Base-by-base conservation (phyloP, 2,888 invertebrate species). In the Caenorhabditis zanzibari region DNA sequence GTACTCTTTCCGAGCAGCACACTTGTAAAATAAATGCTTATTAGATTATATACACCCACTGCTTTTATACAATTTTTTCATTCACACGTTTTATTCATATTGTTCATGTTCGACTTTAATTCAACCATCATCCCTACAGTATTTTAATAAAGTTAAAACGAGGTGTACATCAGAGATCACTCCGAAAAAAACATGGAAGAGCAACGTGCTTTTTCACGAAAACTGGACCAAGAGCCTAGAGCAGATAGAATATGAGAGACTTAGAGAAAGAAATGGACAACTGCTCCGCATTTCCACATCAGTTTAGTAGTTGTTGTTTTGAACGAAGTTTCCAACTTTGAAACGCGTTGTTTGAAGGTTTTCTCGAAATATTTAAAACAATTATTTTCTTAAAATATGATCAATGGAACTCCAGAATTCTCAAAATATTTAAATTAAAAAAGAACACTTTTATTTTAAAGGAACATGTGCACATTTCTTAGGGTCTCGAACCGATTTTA, bases 11-110 rank as follows among this genome's bases (percentile, higher is more conserved):
- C 38, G 64, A 63, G 52, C 73, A 56, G 74, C 26, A 28, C 41
- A 54, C 44, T 56, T 74, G 74, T 74, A 74, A 74, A 74, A 74
- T 74, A 74, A 74, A 74, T 64, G 49, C 61, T 73, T 73, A 49
- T 56, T 41, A 68, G 68, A 66, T 61, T 61, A 19, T 61, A 41
- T 41, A 61, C 26, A 54, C 12, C 28, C n/a, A 32, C 32, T 28
- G n/a, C 26, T 63, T 63, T 66, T 35, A 12, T 22, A 12, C 47
- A 66, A 2, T 26, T 63, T 12, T 10, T 38, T 12, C 52, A 32
- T 49, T 22, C 19, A 49, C 12, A 28, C 28, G 66, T 52, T 66
- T 66, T 49, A 49, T 66, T 49, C 52, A 66, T 52, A 56, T 35
- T 28, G 19, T 35, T 49, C 24, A 38, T 54, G 52, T 68, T 68